phyloP scores from a whole-genome alignment of 2,888 invertebrate genomes.

The Minunthozetes semirufus region DNA sequence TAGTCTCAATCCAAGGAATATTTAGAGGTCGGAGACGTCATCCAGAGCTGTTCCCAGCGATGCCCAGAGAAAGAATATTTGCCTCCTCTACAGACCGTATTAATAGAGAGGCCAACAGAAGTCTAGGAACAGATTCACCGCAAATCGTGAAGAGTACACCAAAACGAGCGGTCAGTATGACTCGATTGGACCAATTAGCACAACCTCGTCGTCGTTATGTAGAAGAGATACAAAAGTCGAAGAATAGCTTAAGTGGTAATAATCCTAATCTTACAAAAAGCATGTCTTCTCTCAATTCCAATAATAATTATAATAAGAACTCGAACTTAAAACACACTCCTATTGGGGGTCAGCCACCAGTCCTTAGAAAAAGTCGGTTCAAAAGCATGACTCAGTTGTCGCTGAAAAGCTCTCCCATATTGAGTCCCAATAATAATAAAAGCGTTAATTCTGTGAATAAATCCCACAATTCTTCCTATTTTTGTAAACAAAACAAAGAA shows the following conservation, averaged over 20 bases:
- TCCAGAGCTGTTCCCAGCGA: slow-evolving; percentile 82
- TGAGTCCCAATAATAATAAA: not conserved
- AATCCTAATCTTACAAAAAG: slow-evolving; percentile 21
- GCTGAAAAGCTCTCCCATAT: not conserved
- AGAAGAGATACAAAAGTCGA: slow-evolving; percentile 29
- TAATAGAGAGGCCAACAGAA: not conserved
- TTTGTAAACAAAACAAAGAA: slow-evolving; percentile 21
- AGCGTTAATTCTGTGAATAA: not conserved
- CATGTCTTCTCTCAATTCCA: slow-evolving; percentile 9
- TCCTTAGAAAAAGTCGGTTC: not conserved
- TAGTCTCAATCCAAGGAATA: slow-evolving; percentile 42
- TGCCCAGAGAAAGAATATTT: slow-evolving; percentile 58
- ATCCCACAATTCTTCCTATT: not conserved
- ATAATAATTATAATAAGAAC: not conserved
- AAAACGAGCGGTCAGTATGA: slow-evolving; percentile 77
- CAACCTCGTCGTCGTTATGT: slow-evolving; percentile 55
- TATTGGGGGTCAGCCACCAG: not conserved
- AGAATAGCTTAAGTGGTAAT: slow-evolving; percentile 21
- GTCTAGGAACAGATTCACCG: slow-evolving; percentile 9
- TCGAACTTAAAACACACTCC: not conserved
- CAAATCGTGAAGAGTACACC: slow-evolving; percentile 37
- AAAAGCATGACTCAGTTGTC: slow-evolving; percentile 32
- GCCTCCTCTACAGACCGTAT: slow-evolving; percentile 37
- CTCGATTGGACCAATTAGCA: slow-evolving; percentile 77
- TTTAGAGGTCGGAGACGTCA: slow-evolving; percentile 44